A percentile compares a stretch with the other conserved stretches of the same genome.
phyloP scores from a whole-genome alignment of 1,140 invertebrate species.

The Brachionus manjavacas region DNA sequence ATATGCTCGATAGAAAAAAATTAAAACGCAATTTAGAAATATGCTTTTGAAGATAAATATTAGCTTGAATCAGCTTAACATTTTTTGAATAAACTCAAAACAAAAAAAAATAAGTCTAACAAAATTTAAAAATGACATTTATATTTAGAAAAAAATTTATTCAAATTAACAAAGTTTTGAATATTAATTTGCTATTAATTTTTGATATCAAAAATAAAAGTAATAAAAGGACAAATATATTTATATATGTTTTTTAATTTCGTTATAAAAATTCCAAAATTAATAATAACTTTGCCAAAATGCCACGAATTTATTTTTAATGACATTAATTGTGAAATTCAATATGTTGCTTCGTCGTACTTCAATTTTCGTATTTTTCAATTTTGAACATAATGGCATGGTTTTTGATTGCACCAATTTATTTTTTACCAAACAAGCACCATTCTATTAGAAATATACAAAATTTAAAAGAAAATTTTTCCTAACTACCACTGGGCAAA shows the following conservation, averaged over 20 bases:
- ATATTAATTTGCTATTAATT: background rate
- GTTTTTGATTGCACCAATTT: background rate
- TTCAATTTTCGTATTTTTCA: background rate
- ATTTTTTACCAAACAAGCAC: background rate
- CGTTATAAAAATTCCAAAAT: background rate
- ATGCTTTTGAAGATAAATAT: background rate
- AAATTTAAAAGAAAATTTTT: background rate
- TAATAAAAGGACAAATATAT: background rate
- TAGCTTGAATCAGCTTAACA: background rate
- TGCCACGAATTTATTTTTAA: background rate
- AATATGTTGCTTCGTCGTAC: background rate
- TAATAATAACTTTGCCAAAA: background rate
- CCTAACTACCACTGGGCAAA: conserved; percentile 6
- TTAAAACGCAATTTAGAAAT: background rate
- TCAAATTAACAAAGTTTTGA: background rate
- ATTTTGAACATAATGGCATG: background rate
- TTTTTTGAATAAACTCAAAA: background rate
- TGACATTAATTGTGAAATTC: background rate
- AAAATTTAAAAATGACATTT: background rate
- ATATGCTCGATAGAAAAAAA: background rate
- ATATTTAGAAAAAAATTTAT: background rate
- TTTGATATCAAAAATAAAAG: background rate
- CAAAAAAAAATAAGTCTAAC: background rate
- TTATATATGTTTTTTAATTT: background rate
- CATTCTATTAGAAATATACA: background rate